phyloP scores from a whole-genome alignment of 2,797 vertebrate genomes.

The Dromococcyx pavoninus region DNA sequence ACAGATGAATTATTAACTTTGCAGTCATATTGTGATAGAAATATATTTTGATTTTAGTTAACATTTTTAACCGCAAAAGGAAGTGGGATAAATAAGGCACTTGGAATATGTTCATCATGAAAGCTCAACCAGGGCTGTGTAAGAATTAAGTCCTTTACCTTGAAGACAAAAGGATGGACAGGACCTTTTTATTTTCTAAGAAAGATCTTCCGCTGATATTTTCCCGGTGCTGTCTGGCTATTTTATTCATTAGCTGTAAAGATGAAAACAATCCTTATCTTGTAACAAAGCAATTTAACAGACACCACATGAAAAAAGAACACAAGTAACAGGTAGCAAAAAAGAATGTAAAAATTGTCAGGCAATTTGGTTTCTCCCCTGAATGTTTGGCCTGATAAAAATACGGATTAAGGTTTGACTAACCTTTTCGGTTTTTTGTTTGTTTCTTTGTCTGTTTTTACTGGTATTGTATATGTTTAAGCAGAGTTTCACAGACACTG shows the following conservation, averaged over 20 bases:
- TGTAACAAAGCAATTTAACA: neutral
- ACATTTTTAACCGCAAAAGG: neutral
- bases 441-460: neutral
- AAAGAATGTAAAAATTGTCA: neutral
- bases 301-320: neutral
- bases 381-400: neutral
- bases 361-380: neutral
- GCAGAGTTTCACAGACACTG: neutral
- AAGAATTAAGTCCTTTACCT: neutral
- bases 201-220: neutral
- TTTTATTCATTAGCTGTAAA: neutral
- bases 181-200: neutral
- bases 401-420: neutral
- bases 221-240: neutral
- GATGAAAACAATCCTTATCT: neutral
- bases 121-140: neutral
- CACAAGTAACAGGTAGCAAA: neutral
- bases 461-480: neutral
- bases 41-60: neutral
- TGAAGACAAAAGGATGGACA: neutral
- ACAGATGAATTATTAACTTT: neutral
- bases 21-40: neutral
- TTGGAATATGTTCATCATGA: neutral
- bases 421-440: neutral
- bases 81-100: neutral